Evolutionary conservation across 2,888 invertebrate genomes (phyloP), one percentile per base, ranked within the genome.

Genomic region (Callosobruchus maculatus): DNA sequence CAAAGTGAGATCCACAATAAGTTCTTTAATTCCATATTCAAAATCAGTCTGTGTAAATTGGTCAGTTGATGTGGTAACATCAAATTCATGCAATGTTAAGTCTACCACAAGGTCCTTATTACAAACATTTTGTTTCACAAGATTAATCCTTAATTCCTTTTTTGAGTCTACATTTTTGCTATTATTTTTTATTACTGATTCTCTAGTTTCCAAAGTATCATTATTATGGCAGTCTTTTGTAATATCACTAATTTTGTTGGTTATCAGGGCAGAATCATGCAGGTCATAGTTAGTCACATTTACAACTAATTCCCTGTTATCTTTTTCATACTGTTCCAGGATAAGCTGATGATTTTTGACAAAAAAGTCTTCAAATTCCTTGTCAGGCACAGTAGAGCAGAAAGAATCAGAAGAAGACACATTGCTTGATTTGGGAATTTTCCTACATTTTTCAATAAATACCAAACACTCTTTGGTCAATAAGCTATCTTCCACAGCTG

Each of bases 1-100:
- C 1, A 49, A 49, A 49, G 73, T 70, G 69, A 73, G 13, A 70
- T 73, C 70, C 66, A 71, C 66, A 22, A 67, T 9, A 69, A 71
- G 71, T n/a, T 21, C 26, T 74, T 71, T 74, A n/a, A 20, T 22
- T 22, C 72, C 26, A 26, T 21, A 13, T 13, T 49, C 18, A 18
- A 18, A 18, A 1, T 49, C 49, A 49, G 49, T 49, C 18, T 49
- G 5, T 13, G 49, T 18, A 4, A 7, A 26, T 4, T 2, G 7
- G 26, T 26, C 26, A 26, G 26, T 26, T 26, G 26, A 26, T 49
- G 49, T 3, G 13, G 4, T 49, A 1, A 18, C 13, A 13, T 49
- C 49, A 49, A 49, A 49, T 49, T 49, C 18, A 18, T 49, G 1
- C 1, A 49, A 18, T 49, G 49, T 49, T 18, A 49, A 13, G 49